Evolutionary conservation across 2,113 vertebrate species (phyloP).

Genomic region (Asarcornis scutulata): DNA sequence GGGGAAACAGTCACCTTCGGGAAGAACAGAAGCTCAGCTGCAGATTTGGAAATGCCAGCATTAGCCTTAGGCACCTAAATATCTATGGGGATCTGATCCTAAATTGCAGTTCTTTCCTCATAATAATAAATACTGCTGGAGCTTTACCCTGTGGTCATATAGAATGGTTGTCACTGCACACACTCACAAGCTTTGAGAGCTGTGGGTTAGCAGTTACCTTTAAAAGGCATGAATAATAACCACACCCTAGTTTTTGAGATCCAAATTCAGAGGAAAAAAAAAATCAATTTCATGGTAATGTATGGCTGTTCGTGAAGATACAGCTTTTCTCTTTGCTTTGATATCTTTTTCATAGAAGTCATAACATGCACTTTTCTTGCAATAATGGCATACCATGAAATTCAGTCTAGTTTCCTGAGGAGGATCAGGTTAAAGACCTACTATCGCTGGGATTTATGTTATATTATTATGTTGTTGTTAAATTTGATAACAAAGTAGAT

Average conservation of each 20-base stretch:
- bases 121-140: neutral
- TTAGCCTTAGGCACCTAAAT: neutral
- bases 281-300: neutral
- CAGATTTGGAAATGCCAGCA: constrained; percentile 2
- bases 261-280: neutral
- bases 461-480: neutral
- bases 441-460: neutral
- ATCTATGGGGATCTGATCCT: neutral
- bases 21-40: neutral
- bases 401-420: neutral
- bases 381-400: neutral
- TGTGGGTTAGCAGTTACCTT: neutral
- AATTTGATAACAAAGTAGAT: neutral
- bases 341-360: neutral
- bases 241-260: neutral
- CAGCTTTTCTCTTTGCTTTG: neutral
- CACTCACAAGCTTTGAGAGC: neutral
- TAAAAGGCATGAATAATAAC: neutral
- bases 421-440: neutral
- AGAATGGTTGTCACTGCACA: neutral
- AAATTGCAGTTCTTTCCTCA: neutral
- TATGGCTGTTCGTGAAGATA: neutral
- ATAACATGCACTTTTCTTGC: neutral
- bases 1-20: neutral
- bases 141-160: neutral